Evolutionary conservation across 1,140 invertebrate species (phyloP).

Genomic region (Octopus sinensis): DNA sequence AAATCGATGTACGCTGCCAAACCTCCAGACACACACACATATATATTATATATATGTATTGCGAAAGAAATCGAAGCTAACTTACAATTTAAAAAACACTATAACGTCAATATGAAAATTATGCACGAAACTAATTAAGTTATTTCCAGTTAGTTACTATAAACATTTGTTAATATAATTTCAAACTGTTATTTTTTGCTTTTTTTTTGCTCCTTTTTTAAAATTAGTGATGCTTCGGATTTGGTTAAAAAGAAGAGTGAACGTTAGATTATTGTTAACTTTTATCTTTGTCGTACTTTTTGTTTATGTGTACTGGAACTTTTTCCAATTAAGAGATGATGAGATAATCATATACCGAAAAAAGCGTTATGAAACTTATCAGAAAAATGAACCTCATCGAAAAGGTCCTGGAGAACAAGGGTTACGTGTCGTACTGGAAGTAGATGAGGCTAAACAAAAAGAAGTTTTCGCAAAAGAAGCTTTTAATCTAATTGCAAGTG

Average conservation of each 20-base stretch:
- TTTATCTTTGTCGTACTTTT: background rate
- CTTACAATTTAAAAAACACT: too few relatives aligned
- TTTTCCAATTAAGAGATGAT: background rate
- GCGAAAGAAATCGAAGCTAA: too few relatives aligned
- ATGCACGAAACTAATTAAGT: too few relatives aligned
- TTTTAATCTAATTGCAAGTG: conserved; percentile 84
- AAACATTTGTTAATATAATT: too few relatives aligned
- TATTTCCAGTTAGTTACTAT: too few relatives aligned
- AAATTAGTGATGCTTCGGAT: background rate
- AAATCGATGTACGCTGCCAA: too few relatives aligned
- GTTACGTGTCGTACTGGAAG: conserved; percentile 36
- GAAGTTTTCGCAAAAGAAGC: conserved; percentile 73
- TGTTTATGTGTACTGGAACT: background rate
- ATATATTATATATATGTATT: too few relatives aligned
- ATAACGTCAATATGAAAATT: too few relatives aligned
- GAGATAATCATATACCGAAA: conserved; percentile 19
- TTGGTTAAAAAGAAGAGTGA: background rate
- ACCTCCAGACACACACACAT: too few relatives aligned
- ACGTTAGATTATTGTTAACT: background rate
- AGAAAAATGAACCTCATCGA: conserved; percentile 28
- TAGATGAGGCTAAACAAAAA: conserved; percentile 44
- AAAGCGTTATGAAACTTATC: conserved; percentile 39
- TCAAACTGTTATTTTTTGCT: too few relatives aligned
- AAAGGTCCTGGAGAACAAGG: conserved; percentile 50
- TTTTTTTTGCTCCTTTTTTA: background rate